Conservation (phyloP, 2,113 vertebrate species). For the Solea solea region DNA sequence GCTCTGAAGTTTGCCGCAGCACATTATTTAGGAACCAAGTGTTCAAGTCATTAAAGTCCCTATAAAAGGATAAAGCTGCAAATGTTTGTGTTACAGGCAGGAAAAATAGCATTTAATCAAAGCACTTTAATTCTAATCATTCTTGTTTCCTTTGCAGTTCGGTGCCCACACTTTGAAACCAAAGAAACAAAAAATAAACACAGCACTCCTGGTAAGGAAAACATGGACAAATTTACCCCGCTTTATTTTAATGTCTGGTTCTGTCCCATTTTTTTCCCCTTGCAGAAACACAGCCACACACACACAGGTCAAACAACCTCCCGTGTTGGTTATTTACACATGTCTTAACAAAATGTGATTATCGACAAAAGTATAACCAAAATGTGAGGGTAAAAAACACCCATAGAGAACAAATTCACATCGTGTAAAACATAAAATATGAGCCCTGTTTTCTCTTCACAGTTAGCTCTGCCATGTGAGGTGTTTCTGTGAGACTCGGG, state of each 20-base stretch:
- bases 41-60: conserved; percentile 62
- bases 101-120: conserved; percentile 78
- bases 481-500: conserved; percentile 44
- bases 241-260: conserved; percentile 57
- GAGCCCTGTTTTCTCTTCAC: conserved; percentile 3
- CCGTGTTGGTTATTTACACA: too few species aligned
- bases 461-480: conserved; percentile 41
- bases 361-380: not conserved
- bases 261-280: conserved; percentile 21
- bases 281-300: conserved; percentile 3
- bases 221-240: conserved; percentile 61
- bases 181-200: conserved; percentile 82
- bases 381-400: not conserved
- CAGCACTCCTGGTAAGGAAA: conserved; percentile 69
- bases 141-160: conserved; percentile 72
- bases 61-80: conserved; percentile 69
- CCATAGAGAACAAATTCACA: not conserved
- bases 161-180: conserved; percentile 81
- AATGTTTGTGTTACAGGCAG: conserved; percentile 79
- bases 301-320: not conserved
- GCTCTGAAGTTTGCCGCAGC: conserved; percentile 63
- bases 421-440: conserved; percentile 11
- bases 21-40: conserved; percentile 61
- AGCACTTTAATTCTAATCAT: conserved; percentile 77
- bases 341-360: not conserved